phyloP scores from a whole-genome alignment of 2,113 vertebrate species.

The Nannobrachium achirus region DNA sequence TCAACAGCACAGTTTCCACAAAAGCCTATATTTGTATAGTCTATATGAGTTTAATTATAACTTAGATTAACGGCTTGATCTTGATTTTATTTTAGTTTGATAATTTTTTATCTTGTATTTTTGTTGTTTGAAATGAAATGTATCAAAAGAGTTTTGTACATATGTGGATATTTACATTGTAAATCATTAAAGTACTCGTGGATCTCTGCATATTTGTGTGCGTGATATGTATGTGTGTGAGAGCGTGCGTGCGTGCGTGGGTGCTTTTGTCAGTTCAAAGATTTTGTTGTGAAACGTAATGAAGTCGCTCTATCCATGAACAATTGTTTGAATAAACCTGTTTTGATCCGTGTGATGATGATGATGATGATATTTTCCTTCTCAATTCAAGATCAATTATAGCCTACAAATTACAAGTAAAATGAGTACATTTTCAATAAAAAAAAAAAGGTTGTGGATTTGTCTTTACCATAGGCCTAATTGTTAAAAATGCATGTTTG shows the following conservation, averaged over 20 bases:
- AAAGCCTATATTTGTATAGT: conserved; percentile 74
- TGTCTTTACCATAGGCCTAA: no score
- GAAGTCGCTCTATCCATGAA: conserved; percentile 57
- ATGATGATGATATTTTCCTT: conserved; percentile 41
- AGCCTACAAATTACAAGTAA: background rate
- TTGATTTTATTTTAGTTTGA: conserved; percentile 18
- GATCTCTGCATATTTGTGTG: conserved; percentile 49
- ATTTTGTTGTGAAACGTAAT: conserved; percentile 55
- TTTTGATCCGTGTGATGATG: conserved; percentile 54
- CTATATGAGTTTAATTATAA: conserved; percentile 59
- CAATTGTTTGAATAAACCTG: conserved; percentile 73
- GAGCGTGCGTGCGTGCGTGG: conserved; percentile 15
- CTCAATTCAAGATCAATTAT: conserved; percentile 17
- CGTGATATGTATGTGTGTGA: conserved; percentile 22
- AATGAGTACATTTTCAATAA: background rate
- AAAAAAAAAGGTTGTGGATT: background rate
- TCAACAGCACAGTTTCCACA: conserved; percentile 57
- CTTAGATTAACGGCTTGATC: conserved; percentile 57
- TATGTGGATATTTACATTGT: conserved; percentile 74
- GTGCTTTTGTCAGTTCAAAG: conserved; percentile 33
- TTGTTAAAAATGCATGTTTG: no score
- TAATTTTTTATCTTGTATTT: conserved; percentile 25
- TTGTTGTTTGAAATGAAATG: conserved; percentile 48
- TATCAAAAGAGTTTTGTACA: conserved; percentile 64
- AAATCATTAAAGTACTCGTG: conserved; percentile 61